Evolutionary conservation across 2,113 vertebrate species (phyloP), one percentile per base, ranked within the genome.

Genomic region (Vireo altiloquus): DNA sequence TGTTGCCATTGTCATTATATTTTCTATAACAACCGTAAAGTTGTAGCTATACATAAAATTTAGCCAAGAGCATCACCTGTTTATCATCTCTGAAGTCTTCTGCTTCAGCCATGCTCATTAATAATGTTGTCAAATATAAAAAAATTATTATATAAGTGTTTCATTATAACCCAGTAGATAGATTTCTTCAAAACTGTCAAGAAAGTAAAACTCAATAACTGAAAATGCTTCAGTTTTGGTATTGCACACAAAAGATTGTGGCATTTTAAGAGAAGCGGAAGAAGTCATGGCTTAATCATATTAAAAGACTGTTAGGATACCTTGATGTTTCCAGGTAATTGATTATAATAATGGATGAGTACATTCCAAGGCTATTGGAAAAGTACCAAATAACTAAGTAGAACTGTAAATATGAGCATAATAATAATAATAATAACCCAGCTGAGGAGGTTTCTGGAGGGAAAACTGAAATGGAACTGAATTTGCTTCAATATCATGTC

Each of bases 281-380:
- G 46, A 91, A 70, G 63, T 60, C 68, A 68, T 59, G 40, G 42
- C 40, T 90, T 92, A 93, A 96, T 90, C 88, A 75, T 49, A 83
- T 83, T 90, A 78, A 95, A 94, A 92, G 85, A 66, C 72, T 83
- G 52, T 57, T 53, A 86, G 40, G 31, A 80, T 83, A 83, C 52
- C 52, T 88, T 83, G 59, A 74, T 83, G 22, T 74, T 96, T 92
- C 87, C 44, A 59, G 53, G 68, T 86, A 92, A 94, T 16, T 75
- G 10, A 92, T 77, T 77, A 66, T 71, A 92, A 86, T 70, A 90
- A 80, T 60, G 76, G 40, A 88, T 81, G n/a, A 93, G 13, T 69
- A 81, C 20, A 76, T 78, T 79, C n/a, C 46, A 76, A 76, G 15
- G 28, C 52, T 86, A 37, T 27, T 95, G 85, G 85, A 92, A 93